These are phyloP conservation scores for Standfussiana lucernea DNA, from an alignment of 2,888 invertebrate species.

Conservation along the genomic window DNA sequence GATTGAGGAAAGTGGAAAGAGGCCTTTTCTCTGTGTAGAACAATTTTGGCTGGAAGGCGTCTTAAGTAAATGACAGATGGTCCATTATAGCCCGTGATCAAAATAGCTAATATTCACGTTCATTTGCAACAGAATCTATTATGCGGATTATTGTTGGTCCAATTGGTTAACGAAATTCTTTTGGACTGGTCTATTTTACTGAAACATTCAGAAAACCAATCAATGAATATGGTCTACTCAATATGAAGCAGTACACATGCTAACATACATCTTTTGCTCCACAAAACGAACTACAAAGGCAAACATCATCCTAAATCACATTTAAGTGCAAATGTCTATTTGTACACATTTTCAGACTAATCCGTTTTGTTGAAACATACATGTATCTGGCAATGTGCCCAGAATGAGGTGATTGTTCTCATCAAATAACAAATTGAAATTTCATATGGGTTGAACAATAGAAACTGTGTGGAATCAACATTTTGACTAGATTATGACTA, in stretches of 20 bases:
- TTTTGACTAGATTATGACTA: conserved; percentile 12
- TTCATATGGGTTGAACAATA: background rate
- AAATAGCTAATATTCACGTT: background rate
- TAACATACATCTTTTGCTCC: background rate
- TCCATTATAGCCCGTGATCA: background rate
- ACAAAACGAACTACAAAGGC: conserved; percentile 28
- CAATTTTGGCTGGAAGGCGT: background rate
- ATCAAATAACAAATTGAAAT: conserved; percentile 19
- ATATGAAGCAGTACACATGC: background rate
- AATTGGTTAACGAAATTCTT: background rate
- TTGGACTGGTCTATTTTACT: background rate
- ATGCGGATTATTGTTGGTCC: background rate
- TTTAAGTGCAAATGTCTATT: conserved; percentile 20
- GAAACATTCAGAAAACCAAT: background rate
- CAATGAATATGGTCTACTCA: background rate
- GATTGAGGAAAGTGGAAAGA: background rate
- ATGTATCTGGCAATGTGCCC: conserved; percentile 51
- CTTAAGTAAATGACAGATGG: background rate
- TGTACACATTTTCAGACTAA: conserved; percentile 28
- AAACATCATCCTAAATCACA: conserved; percentile 27
- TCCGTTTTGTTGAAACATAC: conserved; percentile 21
- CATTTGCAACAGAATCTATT: background rate
- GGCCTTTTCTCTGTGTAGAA: background rate
- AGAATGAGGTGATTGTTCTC: conserved; percentile 41
- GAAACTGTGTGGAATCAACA: conserved; percentile 17